Evolutionary conservation across 2,797 vertebrate species (phyloP).

Genomic region (Tympanoctomys barrerae): DNA sequence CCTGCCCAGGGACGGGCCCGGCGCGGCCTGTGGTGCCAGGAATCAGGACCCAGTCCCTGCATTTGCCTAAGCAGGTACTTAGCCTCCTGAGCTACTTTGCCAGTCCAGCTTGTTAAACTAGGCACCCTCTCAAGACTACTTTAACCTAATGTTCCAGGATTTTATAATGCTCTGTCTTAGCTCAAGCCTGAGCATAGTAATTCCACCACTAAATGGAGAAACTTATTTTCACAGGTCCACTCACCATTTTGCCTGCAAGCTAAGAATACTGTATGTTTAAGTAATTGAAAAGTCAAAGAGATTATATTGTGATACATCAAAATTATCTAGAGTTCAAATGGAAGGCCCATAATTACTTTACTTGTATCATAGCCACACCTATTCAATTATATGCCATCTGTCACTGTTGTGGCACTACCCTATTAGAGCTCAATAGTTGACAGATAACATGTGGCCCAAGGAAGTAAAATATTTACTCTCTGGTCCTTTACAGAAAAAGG

Average conservation of each 20-base stretch:
- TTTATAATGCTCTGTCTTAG: not conserved
- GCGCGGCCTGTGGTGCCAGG: no score
- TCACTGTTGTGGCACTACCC: not conserved
- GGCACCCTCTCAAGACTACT: not conserved
- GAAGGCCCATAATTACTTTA: not conserved
- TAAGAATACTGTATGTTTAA: constrained; percentile 26
- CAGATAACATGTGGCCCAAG: not conserved
- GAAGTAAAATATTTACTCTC: not conserved
- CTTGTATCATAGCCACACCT: not conserved
- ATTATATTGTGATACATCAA: constrained; percentile 1
- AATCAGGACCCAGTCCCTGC: no score
- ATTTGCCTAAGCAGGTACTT: no score
- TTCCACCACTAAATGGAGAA: not conserved
- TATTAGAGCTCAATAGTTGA: not conserved
- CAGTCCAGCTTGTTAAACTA: not conserved
- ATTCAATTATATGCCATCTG: not conserved
- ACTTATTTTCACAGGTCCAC: not conserved
- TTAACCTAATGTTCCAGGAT: not conserved
- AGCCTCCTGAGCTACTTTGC: no score
- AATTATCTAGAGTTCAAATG: constrained; percentile 21
- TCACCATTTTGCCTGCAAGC: not conserved
- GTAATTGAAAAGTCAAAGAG: constrained; percentile 1
- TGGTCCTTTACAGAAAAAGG: not conserved
- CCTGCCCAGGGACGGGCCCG: no score
- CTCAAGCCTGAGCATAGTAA: not conserved